Conservation (phyloP, 2,888 invertebrate species). For the Agrochola macilenta region DNA sequence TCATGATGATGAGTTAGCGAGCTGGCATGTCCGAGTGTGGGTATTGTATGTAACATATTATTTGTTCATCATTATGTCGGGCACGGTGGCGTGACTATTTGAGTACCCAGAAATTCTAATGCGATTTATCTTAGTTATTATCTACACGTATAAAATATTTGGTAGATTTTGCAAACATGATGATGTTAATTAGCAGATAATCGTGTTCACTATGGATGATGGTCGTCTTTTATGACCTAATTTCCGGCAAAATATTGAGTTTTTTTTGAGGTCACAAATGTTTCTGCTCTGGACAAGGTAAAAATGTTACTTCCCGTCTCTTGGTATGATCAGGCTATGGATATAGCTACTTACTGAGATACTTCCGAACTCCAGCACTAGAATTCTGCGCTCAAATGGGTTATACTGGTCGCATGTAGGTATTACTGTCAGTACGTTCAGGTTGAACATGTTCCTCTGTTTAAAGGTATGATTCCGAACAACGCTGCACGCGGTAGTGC, state of each 20-base stretch:
- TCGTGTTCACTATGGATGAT: constrained; percentile 2
- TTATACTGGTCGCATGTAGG: constrained; percentile 92
- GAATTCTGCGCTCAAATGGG: constrained; percentile 79
- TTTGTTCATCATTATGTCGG: constrained; percentile 61
- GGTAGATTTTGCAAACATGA: constrained; percentile 14
- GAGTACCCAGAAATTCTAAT: constrained; percentile 57
- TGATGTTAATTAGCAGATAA: constrained; percentile 25
- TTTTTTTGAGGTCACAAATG: neutral
- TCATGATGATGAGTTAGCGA: constrained; percentile 16
- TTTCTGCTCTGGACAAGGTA: constrained; percentile 80
- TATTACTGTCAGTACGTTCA: too few species aligned
- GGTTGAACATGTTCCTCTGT: constrained; percentile 86
- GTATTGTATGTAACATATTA: constrained; percentile 59
- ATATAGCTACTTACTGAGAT: neutral
- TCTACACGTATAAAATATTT: constrained; percentile 37
- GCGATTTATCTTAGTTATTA: constrained; percentile 41
- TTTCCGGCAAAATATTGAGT: neutral
- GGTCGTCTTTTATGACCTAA: neutral
- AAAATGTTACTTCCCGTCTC: neutral
- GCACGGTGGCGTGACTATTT: constrained; percentile 57
- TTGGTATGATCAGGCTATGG: neutral
- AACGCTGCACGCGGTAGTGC: too few species aligned
- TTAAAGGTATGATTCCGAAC: too few species aligned
- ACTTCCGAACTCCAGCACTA: neutral
- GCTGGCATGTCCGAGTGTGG: constrained; percentile 33